Base-by-base conservation (phyloP, 2,113 vertebrate species). In the Psilopogon haemacephalus region DNA sequence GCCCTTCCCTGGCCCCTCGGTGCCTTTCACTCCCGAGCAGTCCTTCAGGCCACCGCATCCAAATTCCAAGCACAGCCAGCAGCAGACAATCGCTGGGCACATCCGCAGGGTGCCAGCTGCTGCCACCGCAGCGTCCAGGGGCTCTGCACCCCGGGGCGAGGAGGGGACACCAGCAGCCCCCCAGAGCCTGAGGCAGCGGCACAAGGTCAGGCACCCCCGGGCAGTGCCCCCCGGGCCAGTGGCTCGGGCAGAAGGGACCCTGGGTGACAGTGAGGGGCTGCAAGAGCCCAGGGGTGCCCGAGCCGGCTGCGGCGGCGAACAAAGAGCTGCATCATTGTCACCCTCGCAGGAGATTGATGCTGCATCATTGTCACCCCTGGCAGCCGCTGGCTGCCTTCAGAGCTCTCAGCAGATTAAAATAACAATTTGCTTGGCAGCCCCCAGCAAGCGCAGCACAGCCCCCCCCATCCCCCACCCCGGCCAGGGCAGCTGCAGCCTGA, bases 271-370 rank as follows among this genome's bases (percentile, higher is more conserved):
- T 2, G 46, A 79, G 15, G 56, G 5, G 17, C 71, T 2, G 24
- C 4, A 76, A 15, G 48, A 68, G 78, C 15, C 59, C 21, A 6
- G 82, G 79, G 54, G 3, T 52, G 30, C 88, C 44, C 69, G 48
- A 27, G 60, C 27, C 27, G 54, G 86, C 92, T 83, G 79, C 6
- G 2, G 38, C 35, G 6, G 86, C 37, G 6, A 83, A 96, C 90
- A 94, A 95, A 96, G 93, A 83, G 59, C 89, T 56, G 84, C 87
- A 38, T 71, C 73, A 33, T 11, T 30, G 60, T 62, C 37, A 92
- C 69, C 40, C 70, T 78, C 9, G 65, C 63, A n/a, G 4, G n/a
- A 76, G 79, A 74, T 3, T 20, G 93, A 82, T 48, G 90, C 89
- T 56, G 84, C 87, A 38, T 71, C 73, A 33, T 12, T 30, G 60